Evolutionary conservation across 2,797 vertebrate species (phyloP).

Genomic region (Bufotes viridis): DNA sequence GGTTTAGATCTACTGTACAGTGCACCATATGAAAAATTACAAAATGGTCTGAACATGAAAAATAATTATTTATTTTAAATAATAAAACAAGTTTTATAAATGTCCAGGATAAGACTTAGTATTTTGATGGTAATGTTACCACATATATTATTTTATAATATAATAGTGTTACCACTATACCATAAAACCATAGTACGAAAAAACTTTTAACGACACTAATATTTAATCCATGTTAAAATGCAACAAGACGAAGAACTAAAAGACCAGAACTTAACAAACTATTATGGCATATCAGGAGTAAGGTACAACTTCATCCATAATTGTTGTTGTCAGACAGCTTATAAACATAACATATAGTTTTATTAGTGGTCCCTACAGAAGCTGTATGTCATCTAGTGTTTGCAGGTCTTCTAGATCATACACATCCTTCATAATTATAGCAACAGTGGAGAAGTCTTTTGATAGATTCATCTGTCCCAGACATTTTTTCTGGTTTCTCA

Average conservation of each 20-base stretch:
- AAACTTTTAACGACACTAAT: background rate
- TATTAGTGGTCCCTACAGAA: slow-evolving; percentile 23
- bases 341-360: slow-evolving; percentile 24
- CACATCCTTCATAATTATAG: slow-evolving; percentile 64
- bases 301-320: slow-evolving; percentile 21
- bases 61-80: too few relatives aligned
- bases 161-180: background rate
- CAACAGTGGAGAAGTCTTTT: slow-evolving; percentile 66
- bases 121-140: too few relatives aligned
- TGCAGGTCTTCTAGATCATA: slow-evolving; percentile 34
- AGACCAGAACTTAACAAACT: background rate
- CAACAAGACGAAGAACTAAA: background rate
- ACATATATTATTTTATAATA: background rate
- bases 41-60: too few relatives aligned
- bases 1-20: too few relatives aligned
- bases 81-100: too few relatives aligned
- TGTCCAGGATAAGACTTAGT: too few relatives aligned
- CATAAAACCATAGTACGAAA: background rate
- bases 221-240: background rate
- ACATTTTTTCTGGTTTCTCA: slow-evolving; percentile 84
- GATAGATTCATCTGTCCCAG: slow-evolving; percentile 82
- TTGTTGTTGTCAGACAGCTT: background rate
- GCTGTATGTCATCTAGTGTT: slow-evolving; percentile 22
- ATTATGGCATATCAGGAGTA: background rate
- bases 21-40: too few relatives aligned